Evolutionary conservation across 2,113 vertebrate species (phyloP).

Genomic region (Tetrao urogallus): DNA sequence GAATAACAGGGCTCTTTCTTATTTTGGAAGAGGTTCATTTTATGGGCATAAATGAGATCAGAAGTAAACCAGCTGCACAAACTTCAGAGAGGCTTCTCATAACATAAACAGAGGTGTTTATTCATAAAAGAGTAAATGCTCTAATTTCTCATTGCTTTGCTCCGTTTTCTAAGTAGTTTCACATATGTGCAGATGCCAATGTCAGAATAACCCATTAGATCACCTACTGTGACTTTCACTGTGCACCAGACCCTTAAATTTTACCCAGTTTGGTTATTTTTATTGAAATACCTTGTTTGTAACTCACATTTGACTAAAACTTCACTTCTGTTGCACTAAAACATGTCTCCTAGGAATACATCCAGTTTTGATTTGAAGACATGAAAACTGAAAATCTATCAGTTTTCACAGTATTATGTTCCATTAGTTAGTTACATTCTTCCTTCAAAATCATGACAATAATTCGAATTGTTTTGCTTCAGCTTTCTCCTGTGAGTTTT

Average conservation of each 20-base stretch:
- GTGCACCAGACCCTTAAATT: background rate
- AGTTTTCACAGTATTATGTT: background rate
- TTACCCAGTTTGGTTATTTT: background rate
- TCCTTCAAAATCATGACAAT: background rate
- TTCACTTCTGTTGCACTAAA: background rate
- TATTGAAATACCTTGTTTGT: background rate
- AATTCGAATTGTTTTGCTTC: background rate
- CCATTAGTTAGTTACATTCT: background rate
- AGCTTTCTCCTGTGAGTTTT: background rate
- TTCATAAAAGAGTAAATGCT: background rate
- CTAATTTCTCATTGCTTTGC: background rate
- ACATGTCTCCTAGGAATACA: background rate
- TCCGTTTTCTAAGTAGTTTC: background rate
- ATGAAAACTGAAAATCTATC: background rate
- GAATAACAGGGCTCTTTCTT: background rate
- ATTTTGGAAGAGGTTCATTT: slow-evolving; percentile 4
- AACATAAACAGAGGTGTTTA: background rate
- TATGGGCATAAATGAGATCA: slow-evolving; percentile 19
- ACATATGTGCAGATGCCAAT: background rate
- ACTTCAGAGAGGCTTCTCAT: background rate
- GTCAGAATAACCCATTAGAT: background rate
- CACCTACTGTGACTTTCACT: background rate
- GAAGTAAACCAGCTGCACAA: background rate
- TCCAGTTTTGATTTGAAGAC: background rate
- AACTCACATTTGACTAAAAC: background rate